phyloP scores from a whole-genome alignment of 1,140 invertebrate genomes.

The Lucilia sericata region DNA sequence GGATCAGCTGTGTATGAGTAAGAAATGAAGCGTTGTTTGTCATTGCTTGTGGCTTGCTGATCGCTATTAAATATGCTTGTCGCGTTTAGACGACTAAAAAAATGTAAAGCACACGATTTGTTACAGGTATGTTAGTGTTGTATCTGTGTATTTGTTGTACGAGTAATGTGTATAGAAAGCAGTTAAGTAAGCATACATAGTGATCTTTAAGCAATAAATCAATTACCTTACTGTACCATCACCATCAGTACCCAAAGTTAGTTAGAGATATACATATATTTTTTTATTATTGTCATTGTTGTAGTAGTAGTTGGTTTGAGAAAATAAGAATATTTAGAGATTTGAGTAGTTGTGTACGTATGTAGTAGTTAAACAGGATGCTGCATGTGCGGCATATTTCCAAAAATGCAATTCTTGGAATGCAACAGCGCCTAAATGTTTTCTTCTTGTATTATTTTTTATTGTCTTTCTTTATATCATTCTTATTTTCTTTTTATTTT shows the following conservation, averaged over 20 bases:
- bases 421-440: constrained; percentile 20
- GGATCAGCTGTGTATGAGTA: no score
- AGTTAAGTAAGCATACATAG: not conserved
- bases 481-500: not conserved
- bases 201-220: constrained; percentile 34
- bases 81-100: constrained; percentile 27
- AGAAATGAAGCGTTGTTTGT: no score
- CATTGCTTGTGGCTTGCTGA: not conserved
- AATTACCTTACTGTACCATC: constrained; percentile 4
- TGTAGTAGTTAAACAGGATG: not conserved
- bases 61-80: constrained; percentile 32
- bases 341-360: not conserved
- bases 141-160: not conserved
- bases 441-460: not conserved
- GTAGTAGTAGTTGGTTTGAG: not conserved
- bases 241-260: not conserved
- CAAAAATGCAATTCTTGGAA: constrained; percentile 29
- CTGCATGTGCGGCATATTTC: constrained; percentile 11
- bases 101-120: constrained; percentile 28
- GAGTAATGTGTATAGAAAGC: not conserved
- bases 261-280: not conserved
- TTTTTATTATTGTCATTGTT: no score
- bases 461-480: constrained; percentile 10
- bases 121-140: not conserved
- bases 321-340: not conserved